These are phyloP conservation scores for Marasmarcha lunaedactyla DNA, from an alignment of 2,888 invertebrate genomes.

Conservation along the genomic window DNA sequence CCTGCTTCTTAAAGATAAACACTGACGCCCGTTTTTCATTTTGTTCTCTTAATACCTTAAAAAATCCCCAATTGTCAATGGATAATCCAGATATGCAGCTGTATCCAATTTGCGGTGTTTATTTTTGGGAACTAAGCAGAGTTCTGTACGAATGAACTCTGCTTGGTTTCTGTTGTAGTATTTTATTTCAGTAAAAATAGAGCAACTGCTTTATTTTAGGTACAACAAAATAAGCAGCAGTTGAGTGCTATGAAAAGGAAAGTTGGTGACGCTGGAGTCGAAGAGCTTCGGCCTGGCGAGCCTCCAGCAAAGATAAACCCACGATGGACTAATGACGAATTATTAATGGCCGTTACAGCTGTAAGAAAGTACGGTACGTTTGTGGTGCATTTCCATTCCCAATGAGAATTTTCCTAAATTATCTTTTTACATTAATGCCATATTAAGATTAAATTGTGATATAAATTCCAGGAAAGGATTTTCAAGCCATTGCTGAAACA, in stretches of 20 bases:
- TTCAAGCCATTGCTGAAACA: conserved; percentile 93
- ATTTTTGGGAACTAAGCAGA: background rate
- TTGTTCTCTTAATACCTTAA: conserved; percentile 22
- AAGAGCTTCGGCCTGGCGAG: conserved; percentile 73
- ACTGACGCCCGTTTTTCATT: conserved; percentile 21
- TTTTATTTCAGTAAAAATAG: background rate
- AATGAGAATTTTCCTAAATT: background rate
- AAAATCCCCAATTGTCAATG: conserved; percentile 18
- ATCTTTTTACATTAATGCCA: background rate
- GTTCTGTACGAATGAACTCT: background rate
- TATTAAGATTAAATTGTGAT: too few relatives aligned
- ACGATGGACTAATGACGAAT: conserved; percentile 93
- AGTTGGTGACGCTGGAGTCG: conserved; percentile 69
- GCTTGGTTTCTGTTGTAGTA: background rate
- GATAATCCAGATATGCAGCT: conserved; percentile 65
- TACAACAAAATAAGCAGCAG: conserved; percentile 94
- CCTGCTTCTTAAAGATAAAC: conserved; percentile 4
- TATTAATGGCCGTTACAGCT: conserved; percentile 91
- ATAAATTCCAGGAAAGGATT: conserved; percentile 87
- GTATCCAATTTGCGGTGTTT: conserved; percentile 12
- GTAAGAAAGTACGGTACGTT: conserved; percentile 85
- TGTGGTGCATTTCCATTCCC: conserved; percentile 33
- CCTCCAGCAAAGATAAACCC: conserved; percentile 81
- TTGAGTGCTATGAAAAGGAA: conserved; percentile 89
- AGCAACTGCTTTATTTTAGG: conserved; percentile 68